Conservation (phyloP, 2,113 vertebrate genomes). For the Oncorhynchus masou region DNA sequence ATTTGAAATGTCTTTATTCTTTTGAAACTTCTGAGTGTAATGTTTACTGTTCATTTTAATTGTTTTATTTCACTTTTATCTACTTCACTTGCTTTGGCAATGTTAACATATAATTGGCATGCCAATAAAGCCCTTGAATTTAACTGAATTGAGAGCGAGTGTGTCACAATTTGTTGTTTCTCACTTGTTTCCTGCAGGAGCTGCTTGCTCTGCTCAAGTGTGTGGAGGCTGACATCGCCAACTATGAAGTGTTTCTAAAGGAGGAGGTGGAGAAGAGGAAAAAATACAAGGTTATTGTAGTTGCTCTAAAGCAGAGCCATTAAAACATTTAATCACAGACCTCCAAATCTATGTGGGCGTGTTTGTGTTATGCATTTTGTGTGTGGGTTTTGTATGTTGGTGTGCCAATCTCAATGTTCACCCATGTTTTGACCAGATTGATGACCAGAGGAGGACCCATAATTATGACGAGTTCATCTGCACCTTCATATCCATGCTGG, state of each 20-base stretch:
- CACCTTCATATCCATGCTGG: slow-evolving; percentile 97
- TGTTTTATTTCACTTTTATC: too few species aligned
- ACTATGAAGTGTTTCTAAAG: slow-evolving; percentile 93
- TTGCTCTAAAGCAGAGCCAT: not conserved
- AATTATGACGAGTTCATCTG: slow-evolving; percentile 98
- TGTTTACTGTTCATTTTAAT: too few species aligned
- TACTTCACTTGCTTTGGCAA: too few species aligned
- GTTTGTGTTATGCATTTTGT: too few species aligned
- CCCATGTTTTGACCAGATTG: slow-evolving; percentile 76
- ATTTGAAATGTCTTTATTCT: too few species aligned
- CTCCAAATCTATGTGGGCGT: too few species aligned
- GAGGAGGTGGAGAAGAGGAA: slow-evolving; percentile 99
- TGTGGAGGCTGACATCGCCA: slow-evolving; percentile 95
- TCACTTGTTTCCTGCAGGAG: slow-evolving; percentile 76
- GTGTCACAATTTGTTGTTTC: not conserved
- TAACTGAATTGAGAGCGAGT: too few species aligned
- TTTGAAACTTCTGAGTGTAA: too few species aligned
- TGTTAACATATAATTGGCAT: not conserved
- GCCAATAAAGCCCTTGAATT: too few species aligned
- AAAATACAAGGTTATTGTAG: slow-evolving; percentile 88
- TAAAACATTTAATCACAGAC: too few species aligned
- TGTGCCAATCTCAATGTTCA: slow-evolving; percentile 6
- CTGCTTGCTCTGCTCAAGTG: slow-evolving; percentile 92
- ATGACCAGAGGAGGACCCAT: slow-evolving; percentile 95
- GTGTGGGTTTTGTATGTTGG: too few species aligned